Percentiles rank a stretch among this genome's conserved stretches.
These are phyloP conservation scores for Parambassis ranga DNA, from an alignment of 2,797 vertebrate genomes.

Conservation along the genomic window DNA sequence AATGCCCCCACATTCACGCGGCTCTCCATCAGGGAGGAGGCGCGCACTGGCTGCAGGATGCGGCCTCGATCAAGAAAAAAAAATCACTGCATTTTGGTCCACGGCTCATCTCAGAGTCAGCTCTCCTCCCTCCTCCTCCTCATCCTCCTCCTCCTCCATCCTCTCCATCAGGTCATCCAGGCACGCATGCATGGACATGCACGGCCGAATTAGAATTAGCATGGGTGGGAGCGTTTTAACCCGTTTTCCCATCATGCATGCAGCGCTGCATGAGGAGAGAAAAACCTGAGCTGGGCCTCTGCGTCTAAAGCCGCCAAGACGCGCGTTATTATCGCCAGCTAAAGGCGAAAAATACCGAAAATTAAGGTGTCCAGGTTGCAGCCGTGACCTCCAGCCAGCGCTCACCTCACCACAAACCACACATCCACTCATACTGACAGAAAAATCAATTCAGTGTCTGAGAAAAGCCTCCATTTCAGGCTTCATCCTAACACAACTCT, in stretches of 20 bases:
- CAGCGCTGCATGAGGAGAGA: constrained; percentile 6
- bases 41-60: constrained; percentile 30
- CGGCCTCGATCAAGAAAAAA: constrained; percentile 34
- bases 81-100: constrained; percentile 49
- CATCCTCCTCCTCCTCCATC: not conserved
- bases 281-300: constrained; percentile 41
- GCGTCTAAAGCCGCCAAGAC: constrained; percentile 39
- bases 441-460: not conserved
- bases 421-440: not conserved
- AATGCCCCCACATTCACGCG: constrained; percentile 13
- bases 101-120: constrained; percentile 15
- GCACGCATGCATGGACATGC: constrained; percentile 32
- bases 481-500: not conserved
- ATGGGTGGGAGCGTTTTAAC: constrained; percentile 21
- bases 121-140: not conserved
- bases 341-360: not conserved
- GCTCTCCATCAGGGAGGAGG: constrained; percentile 33
- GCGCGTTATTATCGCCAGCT: not conserved
- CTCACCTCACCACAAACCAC: not conserved
- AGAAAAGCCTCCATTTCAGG: not conserved
- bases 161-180: constrained; percentile 29
- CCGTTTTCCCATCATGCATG: constrained; percentile 31
- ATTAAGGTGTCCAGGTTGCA: not conserved
- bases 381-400: constrained; percentile 29
- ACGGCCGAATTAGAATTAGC: constrained; percentile 29